Conservation (phyloP, 2,797 vertebrate genomes). For the Anguilla marmorata region DNA sequence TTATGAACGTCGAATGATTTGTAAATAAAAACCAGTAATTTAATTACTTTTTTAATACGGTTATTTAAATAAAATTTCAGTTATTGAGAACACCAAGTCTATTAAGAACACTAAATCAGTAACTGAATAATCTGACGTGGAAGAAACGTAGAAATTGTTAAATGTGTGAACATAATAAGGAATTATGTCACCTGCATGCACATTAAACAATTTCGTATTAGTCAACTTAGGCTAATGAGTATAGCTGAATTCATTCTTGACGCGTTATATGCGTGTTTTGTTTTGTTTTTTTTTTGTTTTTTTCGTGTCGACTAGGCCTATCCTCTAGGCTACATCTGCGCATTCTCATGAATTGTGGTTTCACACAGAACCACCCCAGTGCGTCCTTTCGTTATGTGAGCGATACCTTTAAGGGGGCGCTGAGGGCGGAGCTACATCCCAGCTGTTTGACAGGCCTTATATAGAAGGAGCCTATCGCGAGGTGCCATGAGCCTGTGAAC, state of each 20-base stretch:
- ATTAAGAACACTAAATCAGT: no score
- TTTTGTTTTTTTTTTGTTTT: neutral
- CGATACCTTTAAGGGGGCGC: slow-evolving; percentile 66
- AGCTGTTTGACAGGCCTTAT: slow-evolving; percentile 53
- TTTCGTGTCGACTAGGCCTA: neutral
- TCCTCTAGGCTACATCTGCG: neutral
- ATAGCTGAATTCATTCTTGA: neutral
- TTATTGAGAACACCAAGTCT: no score
- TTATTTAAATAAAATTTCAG: no score
- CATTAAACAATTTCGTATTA: no score
- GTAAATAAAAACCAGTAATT: neutral
- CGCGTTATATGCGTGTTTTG: neutral
- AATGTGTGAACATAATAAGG: no score
- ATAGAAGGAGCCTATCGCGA: slow-evolving; percentile 57
- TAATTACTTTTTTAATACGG: no score
- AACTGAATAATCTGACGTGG: no score
- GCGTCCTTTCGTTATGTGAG: neutral
- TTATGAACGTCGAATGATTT: neutral
- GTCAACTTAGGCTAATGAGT: neutral
- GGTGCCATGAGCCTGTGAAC: slow-evolving; percentile 14
- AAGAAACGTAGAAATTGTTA: no score
- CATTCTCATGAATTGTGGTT: neutral
- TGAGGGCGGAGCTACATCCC: slow-evolving; percentile 60
- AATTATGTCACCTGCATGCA: no score
- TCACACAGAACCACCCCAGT: neutral